Evolutionary conservation across 2,797 vertebrate genomes (phyloP), one percentile per base, ranked within the genome.

Genomic region (Psittacula derbiana): DNA sequence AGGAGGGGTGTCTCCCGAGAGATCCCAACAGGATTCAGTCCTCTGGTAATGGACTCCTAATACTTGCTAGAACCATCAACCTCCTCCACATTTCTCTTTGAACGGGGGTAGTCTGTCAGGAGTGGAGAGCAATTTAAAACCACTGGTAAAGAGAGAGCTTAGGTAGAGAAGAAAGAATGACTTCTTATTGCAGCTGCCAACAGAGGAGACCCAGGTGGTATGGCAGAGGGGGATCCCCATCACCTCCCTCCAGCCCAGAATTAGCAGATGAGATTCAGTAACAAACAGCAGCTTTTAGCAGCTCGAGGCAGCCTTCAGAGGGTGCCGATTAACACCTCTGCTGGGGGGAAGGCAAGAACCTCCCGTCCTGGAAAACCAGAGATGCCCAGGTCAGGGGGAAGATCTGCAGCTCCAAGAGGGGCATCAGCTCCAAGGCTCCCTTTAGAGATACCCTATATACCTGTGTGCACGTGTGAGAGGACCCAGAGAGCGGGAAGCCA

Each of bases 91-190:
- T 88, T 93, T 97, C 96, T 73, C 98, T 98, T 98, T 98, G 98
- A 98, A 98, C 70, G 94, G 96, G 97, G 97, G 88, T 97, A 97
- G 98, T 98, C 98, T 99, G 98, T 98, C 98, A 95, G 98, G 98
- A 97, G 97, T 83, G 96, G 97, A 97, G 97, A 98, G 99, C 98
- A 99, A 99, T 97, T 98, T 98, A 99, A 99, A 99, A 99, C 99
- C 98, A 73, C 81, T 89, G 96, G 98, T 98, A 98, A 98, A 98
- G 98, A 97, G 97, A 98, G 98, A 97, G 81, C 95, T 96, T 38
- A 24, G 92, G 90, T 40, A 23, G 80, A 92, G 97, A 96, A 97
- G 96, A 97, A 97, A 94, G 96, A 95, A 93, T 92, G 98, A 87
- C 98, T 98, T 98, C 98, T 98, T 98, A 98, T 98, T 98, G 97